phyloP scores from a whole-genome alignment of 1,140 invertebrate species.

The Zaprionus taronus region DNA sequence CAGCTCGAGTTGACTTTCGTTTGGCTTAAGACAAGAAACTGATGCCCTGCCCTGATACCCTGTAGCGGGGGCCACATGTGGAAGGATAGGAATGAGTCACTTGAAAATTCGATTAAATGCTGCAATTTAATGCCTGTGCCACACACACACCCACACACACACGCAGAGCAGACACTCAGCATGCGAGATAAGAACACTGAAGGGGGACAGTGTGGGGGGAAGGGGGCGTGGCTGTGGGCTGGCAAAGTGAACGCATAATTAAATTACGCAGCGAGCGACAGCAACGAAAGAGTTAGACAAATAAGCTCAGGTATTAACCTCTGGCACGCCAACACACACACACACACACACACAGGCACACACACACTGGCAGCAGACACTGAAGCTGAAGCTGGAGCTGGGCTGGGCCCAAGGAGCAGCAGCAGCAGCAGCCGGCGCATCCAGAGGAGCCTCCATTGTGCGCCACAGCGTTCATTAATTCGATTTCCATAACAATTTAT shows the following conservation, averaged over 20 bases:
- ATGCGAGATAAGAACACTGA: slow-evolving; percentile 71
- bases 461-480: slow-evolving; percentile 84
- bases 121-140: slow-evolving; percentile 71
- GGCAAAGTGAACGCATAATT: slow-evolving; percentile 83
- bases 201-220: neutral
- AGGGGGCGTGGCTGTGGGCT: slow-evolving; percentile 47
- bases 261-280: slow-evolving; percentile 79
- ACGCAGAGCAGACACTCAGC: slow-evolving; percentile 50
- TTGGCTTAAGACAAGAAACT: slow-evolving; percentile 35
- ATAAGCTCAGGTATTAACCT: slow-evolving; percentile 85
- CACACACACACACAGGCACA: slow-evolving; percentile 47
- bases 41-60: slow-evolving; percentile 3
- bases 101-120: slow-evolving; percentile 81
- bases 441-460: slow-evolving; percentile 59
- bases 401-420: slow-evolving; percentile 22
- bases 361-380: slow-evolving; percentile 33
- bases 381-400: slow-evolving; percentile 13
- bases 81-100: slow-evolving; percentile 23
- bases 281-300: slow-evolving; percentile 84
- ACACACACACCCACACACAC: slow-evolving; percentile 29
- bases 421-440: slow-evolving; percentile 26
- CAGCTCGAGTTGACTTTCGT: slow-evolving; percentile 39
- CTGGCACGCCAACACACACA: slow-evolving; percentile 68
- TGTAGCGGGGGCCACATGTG: neutral
- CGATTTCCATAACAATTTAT: slow-evolving; percentile 85